These are phyloP conservation scores for Ochlodes sylvanus DNA, from an alignment of 2,888 invertebrate genomes.

Conservation along the genomic window DNA sequence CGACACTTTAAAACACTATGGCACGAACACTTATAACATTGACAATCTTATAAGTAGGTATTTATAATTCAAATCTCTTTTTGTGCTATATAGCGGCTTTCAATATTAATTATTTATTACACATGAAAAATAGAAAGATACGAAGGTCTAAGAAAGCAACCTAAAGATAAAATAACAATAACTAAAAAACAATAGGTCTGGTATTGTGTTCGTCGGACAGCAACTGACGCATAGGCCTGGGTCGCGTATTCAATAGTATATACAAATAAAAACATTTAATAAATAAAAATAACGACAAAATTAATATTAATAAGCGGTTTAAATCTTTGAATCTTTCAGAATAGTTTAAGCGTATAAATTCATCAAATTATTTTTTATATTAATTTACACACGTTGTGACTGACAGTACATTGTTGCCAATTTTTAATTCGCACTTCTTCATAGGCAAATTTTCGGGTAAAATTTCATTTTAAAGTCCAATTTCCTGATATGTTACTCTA, in stretches of 20 bases:
- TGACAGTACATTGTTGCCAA: conserved; percentile 4
- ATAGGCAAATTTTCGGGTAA: conserved; percentile 25
- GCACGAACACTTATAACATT: conserved; percentile 23
- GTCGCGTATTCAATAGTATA: conserved; percentile 55
- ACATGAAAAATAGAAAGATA: conserved; percentile 7
- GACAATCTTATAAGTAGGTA: conserved; percentile 18
- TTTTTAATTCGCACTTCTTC: conserved; percentile 6
- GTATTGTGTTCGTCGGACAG: conserved; percentile 44
- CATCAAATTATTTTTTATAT: no score
- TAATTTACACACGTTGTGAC: no score
- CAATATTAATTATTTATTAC: neutral
- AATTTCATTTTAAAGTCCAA: conserved; percentile 52
- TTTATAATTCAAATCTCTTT: conserved; percentile 19
- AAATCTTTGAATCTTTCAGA: no score
- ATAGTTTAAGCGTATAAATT: no score
- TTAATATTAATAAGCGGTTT: conserved; percentile 23
- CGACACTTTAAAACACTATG: conserved; percentile 4
- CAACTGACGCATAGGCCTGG: conserved; percentile 65
- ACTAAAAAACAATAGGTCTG: conserved; percentile 10
- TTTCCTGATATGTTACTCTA: conserved; percentile 75
- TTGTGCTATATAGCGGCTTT: conserved; percentile 2
- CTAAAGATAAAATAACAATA: conserved; percentile 49
- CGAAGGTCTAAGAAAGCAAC: conserved; percentile 30
- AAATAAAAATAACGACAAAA: conserved; percentile 26
- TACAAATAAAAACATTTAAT: conserved; percentile 31